A percentile compares a stretch with the other conserved stretches of the same genome.
These are phyloP conservation scores for Pagrus major DNA, from an alignment of 2,113 vertebrate genomes.

Conservation along the genomic window DNA sequence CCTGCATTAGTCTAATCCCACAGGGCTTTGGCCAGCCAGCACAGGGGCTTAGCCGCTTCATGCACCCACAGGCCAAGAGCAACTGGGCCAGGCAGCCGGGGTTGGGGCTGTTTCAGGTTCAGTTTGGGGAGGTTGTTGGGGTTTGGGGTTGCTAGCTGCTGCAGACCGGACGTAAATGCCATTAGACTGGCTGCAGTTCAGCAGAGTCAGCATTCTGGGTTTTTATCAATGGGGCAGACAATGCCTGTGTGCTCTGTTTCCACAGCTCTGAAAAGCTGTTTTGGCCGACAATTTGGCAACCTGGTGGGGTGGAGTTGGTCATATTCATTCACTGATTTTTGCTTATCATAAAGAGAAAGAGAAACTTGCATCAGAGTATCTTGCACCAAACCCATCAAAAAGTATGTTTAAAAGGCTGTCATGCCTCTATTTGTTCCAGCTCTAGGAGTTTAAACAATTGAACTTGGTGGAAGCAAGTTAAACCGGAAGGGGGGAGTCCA, in stretches of 20 bases:
- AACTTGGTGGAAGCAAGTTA: not conserved
- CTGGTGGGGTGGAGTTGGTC: constrained; percentile 2
- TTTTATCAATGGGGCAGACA: constrained; percentile 72
- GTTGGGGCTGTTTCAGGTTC: constrained; percentile 39
- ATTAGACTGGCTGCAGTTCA: constrained; percentile 62
- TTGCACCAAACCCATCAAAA: not conserved
- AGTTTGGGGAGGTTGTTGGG: constrained; percentile 49
- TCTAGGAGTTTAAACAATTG: too few relatives aligned
- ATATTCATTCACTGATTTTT: constrained; percentile 33
- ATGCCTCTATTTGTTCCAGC: not conserved
- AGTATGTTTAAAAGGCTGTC: not conserved
- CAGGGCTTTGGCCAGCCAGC: constrained; percentile 67
- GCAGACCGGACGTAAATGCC: constrained; percentile 61
- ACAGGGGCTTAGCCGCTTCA: constrained; percentile 69
- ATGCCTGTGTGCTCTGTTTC: constrained; percentile 44
- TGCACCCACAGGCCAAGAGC: constrained; percentile 67
- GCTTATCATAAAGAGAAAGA: constrained; percentile 1
- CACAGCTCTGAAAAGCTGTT: constrained; percentile 60
- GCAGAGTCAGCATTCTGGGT: constrained; percentile 74
- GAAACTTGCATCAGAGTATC: not conserved
- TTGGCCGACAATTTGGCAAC: constrained; percentile 52
- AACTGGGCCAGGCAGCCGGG: constrained; percentile 51
- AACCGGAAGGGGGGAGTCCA: not conserved
- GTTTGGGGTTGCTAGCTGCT: constrained; percentile 45
- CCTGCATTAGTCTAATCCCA: constrained; percentile 73